A percentile compares a stretch with the other conserved stretches of the same genome.
Evolutionary conservation across 1,140 invertebrate genomes (phyloP).

Genomic region (Drosophila grimshawi): DNA sequence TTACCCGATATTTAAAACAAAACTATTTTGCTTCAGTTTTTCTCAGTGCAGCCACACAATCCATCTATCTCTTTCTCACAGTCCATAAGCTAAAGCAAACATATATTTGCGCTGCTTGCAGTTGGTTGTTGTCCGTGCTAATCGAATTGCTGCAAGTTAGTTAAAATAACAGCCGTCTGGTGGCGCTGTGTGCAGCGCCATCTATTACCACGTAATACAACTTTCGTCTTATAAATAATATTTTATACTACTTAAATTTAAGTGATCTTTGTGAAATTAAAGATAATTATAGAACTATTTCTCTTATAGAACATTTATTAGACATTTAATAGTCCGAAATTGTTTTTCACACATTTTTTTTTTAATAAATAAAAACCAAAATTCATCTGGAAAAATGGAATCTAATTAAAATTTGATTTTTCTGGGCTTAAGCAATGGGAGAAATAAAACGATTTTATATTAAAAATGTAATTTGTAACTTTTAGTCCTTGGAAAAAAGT

Average conservation of each 20-base stretch:
- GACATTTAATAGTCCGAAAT: background rate
- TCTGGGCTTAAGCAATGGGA: no score
- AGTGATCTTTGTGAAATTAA: background rate
- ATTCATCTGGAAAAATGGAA: no score
- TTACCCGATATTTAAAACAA: no score
- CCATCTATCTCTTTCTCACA: slow-evolving; percentile 11
- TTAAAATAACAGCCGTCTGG: background rate
- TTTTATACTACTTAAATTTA: background rate
- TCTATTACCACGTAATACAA: background rate
- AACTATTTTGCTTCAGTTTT: background rate
- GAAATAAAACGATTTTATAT: no score
- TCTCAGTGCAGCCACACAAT: background rate
- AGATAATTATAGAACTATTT: background rate
- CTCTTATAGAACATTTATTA: background rate
- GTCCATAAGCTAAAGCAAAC: background rate
- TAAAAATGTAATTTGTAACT: no score
- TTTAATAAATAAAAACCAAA: background rate
- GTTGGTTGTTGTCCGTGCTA: slow-evolving; percentile 26
- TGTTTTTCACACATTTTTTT: background rate
- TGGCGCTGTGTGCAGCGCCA: background rate
- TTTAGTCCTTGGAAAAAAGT: no score
- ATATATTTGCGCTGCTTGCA: background rate
- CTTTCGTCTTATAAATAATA: background rate
- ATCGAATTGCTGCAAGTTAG: background rate
- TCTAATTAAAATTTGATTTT: no score